phyloP scores from a whole-genome alignment of 2,888 invertebrate species.

The Patella pellucida region DNA sequence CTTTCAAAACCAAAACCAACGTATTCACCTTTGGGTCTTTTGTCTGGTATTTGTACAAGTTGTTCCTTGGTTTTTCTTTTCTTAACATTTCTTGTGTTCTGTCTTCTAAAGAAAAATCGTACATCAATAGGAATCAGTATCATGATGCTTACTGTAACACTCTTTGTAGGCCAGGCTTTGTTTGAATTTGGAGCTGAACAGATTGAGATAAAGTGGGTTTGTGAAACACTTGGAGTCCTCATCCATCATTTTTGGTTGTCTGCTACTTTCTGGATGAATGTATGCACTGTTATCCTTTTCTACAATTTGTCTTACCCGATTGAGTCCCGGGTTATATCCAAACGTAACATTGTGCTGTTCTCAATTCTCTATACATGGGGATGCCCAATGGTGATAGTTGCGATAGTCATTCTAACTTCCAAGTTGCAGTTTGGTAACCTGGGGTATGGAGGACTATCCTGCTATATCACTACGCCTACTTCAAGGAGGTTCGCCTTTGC shows the following conservation, averaged over 20 bases:
- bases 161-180: not conserved
- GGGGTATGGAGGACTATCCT: slow-evolving; percentile 1
- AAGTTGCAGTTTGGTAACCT: not conserved
- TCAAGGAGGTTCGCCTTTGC: not conserved
- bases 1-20: not conserved
- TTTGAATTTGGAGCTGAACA: slow-evolving; percentile 19
- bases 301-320: slow-evolving; percentile 6
- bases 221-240: slow-evolving; percentile 8
- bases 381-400: not conserved
- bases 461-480: not conserved
- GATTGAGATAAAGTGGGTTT: not conserved
- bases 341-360: not conserved
- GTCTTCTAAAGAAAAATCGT: not conserved
- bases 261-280: slow-evolving; percentile 16
- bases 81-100: not conserved
- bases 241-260: slow-evolving; percentile 14
- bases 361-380: not conserved
- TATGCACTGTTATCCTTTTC: slow-evolving; percentile 11
- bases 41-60: slow-evolving; percentile 14
- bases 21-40: not conserved
- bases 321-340: slow-evolving; percentile 4
- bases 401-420: not conserved
- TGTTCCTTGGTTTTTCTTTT: slow-evolving; percentile 7
- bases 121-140: not conserved
- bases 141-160: not conserved